Base-by-base conservation (phyloP, 2,797 vertebrate genomes). In the Rhyacichthys aspro region DNA sequence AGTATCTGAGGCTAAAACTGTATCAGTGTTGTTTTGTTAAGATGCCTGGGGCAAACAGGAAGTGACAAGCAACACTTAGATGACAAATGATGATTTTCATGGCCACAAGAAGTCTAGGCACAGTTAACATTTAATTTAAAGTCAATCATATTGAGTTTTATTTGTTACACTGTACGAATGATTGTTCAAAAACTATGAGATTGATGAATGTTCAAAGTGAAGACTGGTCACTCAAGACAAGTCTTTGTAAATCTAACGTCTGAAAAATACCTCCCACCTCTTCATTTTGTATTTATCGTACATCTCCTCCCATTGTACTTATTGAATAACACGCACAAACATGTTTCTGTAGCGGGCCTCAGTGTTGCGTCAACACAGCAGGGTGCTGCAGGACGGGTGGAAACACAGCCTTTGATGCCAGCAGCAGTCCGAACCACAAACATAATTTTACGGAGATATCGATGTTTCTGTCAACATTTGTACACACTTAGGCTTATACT, bases 391-490 rank as follows among this genome's bases (percentile, higher is more conserved):
- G 55, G 57, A 47, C 66, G 57, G 34, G 57, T 37, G 42, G 43
- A 83, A 70, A 77, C 44, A 23, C 64, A 1, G 49, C 47, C 61
- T 82, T 76, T 83, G 78, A 83, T 77, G 65, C 66, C 55, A 63
- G 50, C 38, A 18, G 38, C 61, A 55, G 82, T 70, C 72, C 43
- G 16, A 60, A 72, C 67, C 76, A 41, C 70, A 60, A 69, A 74
- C 59, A 75, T 56, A 11, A 70, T 76, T 66, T 58, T 42, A 55
- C 54, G 45, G 38, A 60, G 53, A 63, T 62, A 70, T 54, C 55
- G 63, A 74, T 70, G 66, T 72, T 72, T 58, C 41, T 43, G 54
- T 56, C 54, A 56, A 56, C 54, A 56, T 56, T 66, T 59, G 44
- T 43, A 2, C 14, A 23, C 58, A 44, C 32, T 42, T 43, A 28